Evolutionary conservation across 2,113 vertebrate genomes (phyloP).

Genomic region (Chionis minor): DNA sequence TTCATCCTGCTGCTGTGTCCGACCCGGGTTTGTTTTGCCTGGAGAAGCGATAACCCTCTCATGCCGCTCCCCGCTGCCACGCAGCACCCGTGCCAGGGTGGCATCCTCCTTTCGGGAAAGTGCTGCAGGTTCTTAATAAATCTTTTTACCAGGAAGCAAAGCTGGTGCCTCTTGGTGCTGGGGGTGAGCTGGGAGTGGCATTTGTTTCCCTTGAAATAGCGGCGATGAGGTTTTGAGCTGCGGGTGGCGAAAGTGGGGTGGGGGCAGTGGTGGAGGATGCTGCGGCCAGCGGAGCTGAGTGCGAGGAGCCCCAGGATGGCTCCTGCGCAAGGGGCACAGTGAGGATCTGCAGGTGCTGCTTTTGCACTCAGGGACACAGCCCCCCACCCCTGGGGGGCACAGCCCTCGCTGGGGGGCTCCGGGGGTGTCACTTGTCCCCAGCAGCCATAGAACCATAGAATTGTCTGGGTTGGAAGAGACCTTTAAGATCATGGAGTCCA

Average conservation of each 20-base stretch:
- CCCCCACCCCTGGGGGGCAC: fast-evolving
- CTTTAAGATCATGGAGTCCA: neutral
- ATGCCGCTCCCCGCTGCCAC: fast-evolving
- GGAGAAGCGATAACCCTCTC: neutral
- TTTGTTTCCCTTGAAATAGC: neutral
- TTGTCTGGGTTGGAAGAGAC: neutral
- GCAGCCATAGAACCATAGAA: neutral
- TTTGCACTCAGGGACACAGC: neutral
- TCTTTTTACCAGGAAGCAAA: neutral
- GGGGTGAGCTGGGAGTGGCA: neutral
- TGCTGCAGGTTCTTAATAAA: conserved; percentile 57
- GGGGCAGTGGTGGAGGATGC: fast-evolving
- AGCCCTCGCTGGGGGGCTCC: neutral
- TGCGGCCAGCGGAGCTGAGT: neutral
- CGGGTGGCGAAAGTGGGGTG: neutral
- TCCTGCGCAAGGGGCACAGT: neutral
- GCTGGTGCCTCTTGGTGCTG: neutral
- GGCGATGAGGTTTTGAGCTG: neutral
- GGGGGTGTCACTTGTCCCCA: fast-evolving
- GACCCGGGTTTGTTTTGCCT: neutral
- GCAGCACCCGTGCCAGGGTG: neutral
- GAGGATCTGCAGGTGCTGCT: neutral
- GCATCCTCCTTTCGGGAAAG: neutral
- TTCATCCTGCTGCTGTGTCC: neutral
- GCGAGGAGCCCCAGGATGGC: neutral